Base-by-base conservation (phyloP, 2,888 invertebrate genomes). In the Tiliacea aurago region DNA sequence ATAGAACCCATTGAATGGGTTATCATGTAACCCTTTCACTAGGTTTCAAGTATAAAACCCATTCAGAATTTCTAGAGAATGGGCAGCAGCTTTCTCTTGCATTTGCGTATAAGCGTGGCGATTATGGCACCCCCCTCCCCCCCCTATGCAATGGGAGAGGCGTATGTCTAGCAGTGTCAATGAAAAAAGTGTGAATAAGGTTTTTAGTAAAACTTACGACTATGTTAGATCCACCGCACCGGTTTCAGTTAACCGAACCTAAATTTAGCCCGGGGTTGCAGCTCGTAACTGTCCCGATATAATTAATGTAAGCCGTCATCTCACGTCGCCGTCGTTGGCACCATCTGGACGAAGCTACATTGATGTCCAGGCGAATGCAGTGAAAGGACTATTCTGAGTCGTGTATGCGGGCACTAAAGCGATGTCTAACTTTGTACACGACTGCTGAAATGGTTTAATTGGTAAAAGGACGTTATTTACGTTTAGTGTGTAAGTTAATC, bases 281-380 rank as follows among this genome's bases (percentile, higher is more conserved):
- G 67, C 64, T 65, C 74, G 78, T 56, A 45, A 78, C 76, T 80
- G 73, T 81, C 76, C 68, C 71, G 61, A 80, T 84, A 84, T 86
- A 86, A 86, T 86, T 86, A 84, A 86, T 86, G 78, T 81, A 79
- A 81, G 78, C 77, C 72, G 69, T 74, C 76, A 72, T 82, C 79
- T 79, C 78, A 78, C 78, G 80, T 86, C 71, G 23, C 65, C 23
- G 78, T 78, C 74, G 63, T 65, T 58, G 79, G 64, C 78, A 76
- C 84, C 84, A 86, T 85, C 81, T 87, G 85, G 73, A 69, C 53
- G 37, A 10, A 51, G 73, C 72, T 66, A 77, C 69, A 83, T 72
- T 78, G 84, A 77, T 70, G 81, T 86, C 79, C 83, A 86, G 83
- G 79, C 64, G 78, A 76, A 68, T 75, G 66, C 84, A 73, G 43